These are phyloP conservation scores for Netelia melanura DNA, from an alignment of 2,888 invertebrate genomes.

Conservation along the genomic window DNA sequence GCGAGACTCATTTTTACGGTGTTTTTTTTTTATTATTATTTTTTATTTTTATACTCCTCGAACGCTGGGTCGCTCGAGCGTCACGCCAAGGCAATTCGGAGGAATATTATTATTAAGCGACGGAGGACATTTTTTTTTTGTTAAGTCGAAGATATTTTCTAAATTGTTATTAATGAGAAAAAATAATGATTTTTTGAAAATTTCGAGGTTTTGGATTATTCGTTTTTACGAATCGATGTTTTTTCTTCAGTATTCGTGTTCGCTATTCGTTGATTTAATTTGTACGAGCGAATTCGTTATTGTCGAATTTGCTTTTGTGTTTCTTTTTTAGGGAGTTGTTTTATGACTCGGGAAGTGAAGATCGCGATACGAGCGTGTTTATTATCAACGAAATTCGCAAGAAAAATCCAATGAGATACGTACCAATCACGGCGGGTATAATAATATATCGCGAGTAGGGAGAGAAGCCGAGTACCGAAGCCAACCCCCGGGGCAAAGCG, in stretches of 20 bases:
- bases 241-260: too few relatives aligned
- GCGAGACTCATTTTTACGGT: conserved; percentile 17
- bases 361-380: conserved; percentile 4
- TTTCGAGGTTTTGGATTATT: neutral
- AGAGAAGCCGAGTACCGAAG: neutral
- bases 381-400: conserved; percentile 18
- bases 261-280: too few relatives aligned
- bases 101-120: neutral
- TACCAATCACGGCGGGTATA: conserved; percentile 35
- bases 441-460: conserved; percentile 50
- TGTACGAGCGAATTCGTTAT: too few relatives aligned
- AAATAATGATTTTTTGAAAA: neutral
- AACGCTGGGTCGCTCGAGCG: conserved; percentile 7
- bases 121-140: neutral
- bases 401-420: conserved; percentile 25
- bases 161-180: neutral
- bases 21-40: conserved; percentile 3
- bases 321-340: too few relatives aligned
- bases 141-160: neutral
- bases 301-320: too few relatives aligned
- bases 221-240: too few relatives aligned
- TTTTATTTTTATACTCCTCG: conserved; percentile 22
- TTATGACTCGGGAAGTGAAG: neutral
- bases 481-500: neutral
- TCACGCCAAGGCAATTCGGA: conserved; percentile 25